phyloP scores from a whole-genome alignment of 2,113 vertebrate species.

The Eonycteris spelaea region DNA sequence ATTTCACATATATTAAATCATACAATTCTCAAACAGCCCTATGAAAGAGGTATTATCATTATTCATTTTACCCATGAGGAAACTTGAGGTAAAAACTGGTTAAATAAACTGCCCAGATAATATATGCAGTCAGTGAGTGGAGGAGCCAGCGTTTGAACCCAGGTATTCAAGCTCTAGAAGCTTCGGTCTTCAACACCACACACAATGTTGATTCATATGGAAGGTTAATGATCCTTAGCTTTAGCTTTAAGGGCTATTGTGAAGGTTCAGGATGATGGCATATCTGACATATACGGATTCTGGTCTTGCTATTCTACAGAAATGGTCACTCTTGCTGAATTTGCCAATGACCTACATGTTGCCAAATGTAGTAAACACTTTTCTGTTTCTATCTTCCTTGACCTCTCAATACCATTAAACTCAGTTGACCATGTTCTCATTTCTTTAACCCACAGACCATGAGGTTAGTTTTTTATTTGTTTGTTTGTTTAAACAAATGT shows the following conservation, averaged over 20 bases:
- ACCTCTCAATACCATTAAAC: neutral
- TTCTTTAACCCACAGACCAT: constrained; percentile 53
- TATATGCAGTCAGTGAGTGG: neutral
- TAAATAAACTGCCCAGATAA: neutral
- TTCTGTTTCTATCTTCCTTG: neutral
- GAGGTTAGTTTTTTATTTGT: neutral
- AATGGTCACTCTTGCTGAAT: neutral
- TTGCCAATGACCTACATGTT: neutral
- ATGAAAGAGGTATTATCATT: neutral
- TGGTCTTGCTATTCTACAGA: neutral
- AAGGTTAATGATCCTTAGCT: neutral
- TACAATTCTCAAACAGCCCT: neutral
- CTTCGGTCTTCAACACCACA: neutral
- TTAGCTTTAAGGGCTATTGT: neutral
- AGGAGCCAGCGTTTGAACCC: neutral
- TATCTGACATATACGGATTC: neutral
- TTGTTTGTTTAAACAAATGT: constrained; percentile 37
- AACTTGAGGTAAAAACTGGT: neutral
- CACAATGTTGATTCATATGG: neutral
- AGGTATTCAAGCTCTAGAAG: neutral
- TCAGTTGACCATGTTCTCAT: neutral
- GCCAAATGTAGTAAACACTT: neutral
- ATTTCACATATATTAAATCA: neutral
- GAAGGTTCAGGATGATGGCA: neutral
- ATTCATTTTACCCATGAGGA: neutral